Base-by-base conservation (phyloP, 2,888 invertebrate genomes). In the Deilephila elpenor region DNA sequence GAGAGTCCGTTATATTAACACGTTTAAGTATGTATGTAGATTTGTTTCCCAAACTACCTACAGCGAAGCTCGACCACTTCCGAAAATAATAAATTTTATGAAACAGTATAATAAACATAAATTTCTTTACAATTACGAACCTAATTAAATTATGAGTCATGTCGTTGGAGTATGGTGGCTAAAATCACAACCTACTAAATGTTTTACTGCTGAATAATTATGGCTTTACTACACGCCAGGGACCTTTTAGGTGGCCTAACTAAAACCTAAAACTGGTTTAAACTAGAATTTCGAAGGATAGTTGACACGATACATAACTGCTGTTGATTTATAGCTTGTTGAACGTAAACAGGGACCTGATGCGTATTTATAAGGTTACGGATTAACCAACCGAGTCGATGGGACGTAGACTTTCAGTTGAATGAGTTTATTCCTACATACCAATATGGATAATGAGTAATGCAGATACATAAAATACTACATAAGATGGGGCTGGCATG, bases 301-400 rank as follows among this genome's bases (percentile, higher is more conserved):
- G 44, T 67, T 67, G 51, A 67, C 67, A 67, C 67, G 51, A 34
- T 7, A n/a, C n/a, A 60, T 25, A 34, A 71, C 19, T 37, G 34
- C 25, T 25, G 59, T 71, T 59, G 34, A 71, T 59, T 59, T 59
- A 71, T 60, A 37, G 37, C 71, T 20, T 56, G 56, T 56, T n/a
- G 56, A 56, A n/a, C 19, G n/a, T 56, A 56, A 56, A 56, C 56
- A 17, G 5, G n/a, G 56, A n/a, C 56, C 56, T n/a, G 7, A 56
- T 19, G 56, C 56, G 56, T 51, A 7, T 56, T 56, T 56, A 56
- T 56, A 5, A n/a, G 5, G 56, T 56, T n/a, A 56, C 5, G 56
- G 56, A 17, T 56, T n/a, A 17, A 56, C 19, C 14, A 14, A 56
- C 56, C 19, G 5, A n/a, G 56, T 5, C 5, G 6, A 6, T n/a